phyloP scores from a whole-genome alignment of 1,140 invertebrate species.

The Aplysia californica region DNA sequence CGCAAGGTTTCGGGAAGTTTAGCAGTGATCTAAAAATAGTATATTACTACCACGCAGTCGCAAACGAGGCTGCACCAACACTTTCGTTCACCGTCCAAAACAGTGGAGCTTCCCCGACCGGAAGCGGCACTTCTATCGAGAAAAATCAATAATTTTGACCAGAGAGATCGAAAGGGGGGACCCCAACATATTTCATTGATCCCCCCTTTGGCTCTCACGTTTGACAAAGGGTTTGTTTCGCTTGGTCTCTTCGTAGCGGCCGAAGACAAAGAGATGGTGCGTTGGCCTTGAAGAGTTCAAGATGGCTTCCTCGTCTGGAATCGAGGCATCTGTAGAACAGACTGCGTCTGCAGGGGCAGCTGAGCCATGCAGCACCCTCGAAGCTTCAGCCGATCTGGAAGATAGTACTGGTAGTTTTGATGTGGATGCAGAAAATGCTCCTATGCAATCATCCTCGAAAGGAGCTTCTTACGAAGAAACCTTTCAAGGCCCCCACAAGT shows the following conservation, averaged over 20 bases:
- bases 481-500: constrained; percentile 50
- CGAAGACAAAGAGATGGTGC: constrained; percentile 36
- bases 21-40: constrained; percentile 31
- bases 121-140: constrained; percentile 39
- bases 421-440: too few relatives aligned
- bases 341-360: background rate
- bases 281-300: constrained; percentile 30
- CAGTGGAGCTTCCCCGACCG: constrained; percentile 35
- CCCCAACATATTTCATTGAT: constrained; percentile 32
- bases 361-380: too few relatives aligned
- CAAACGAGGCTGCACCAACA: constrained; percentile 30
- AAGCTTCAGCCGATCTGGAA: too few relatives aligned
- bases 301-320: constrained; percentile 31
- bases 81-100: constrained; percentile 32
- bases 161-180: constrained; percentile 29
- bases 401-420: too few relatives aligned
- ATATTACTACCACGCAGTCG: constrained; percentile 6
- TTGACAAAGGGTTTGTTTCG: constrained; percentile 35
- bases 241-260: constrained; percentile 16
- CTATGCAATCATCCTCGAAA: too few relatives aligned
- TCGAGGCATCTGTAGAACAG: too few relatives aligned
- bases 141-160: constrained; percentile 33
- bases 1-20: too few relatives aligned
- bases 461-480: constrained; percentile 28
- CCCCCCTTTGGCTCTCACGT: constrained; percentile 28